These are phyloP conservation scores for Atopsyche davidsoni DNA, from an alignment of 1,140 invertebrate genomes.

Conservation along the genomic window DNA sequence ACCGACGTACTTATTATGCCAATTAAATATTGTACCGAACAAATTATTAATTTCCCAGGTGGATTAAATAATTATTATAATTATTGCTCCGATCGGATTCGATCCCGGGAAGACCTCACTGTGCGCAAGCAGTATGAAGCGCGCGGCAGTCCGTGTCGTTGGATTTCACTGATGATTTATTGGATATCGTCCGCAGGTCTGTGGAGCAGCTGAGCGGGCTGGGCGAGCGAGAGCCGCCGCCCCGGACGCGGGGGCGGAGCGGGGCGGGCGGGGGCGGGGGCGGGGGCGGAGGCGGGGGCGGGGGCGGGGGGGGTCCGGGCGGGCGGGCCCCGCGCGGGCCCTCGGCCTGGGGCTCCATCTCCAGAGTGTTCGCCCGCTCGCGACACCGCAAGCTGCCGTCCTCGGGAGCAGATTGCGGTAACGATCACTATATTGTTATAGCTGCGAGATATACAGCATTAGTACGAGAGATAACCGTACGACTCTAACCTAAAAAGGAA, in stretches of 20 bases:
- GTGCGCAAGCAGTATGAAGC: neutral
- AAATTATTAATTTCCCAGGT: no score
- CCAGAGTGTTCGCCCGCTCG: conserved; percentile 77
- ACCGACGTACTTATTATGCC: no score
- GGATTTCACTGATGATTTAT: neutral
- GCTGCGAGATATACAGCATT: no score
- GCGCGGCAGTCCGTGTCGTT: neutral
- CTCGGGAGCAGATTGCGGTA: conserved; percentile 32
- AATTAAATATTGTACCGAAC: no score
- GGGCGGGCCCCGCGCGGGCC: conserved; percentile 52
- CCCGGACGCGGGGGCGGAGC: conserved; percentile 31
- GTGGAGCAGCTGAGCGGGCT: conserved; percentile 68
- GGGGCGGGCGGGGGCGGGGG: conserved; percentile 35
- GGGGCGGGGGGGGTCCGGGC: conserved; percentile 41
- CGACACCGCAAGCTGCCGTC: conserved; percentile 69
- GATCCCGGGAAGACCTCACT: no score
- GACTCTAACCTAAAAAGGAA: no score
- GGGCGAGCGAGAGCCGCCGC: conserved; percentile 50
- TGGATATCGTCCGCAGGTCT: conserved; percentile 49
- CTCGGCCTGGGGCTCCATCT: conserved; percentile 73
- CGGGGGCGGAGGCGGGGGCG: conserved; percentile 38
- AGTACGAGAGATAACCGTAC: no score
- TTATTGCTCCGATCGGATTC: no score
- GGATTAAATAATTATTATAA: no score
- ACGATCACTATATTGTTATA: no score